Evolutionary conservation across 2,888 invertebrate genomes (phyloP), one percentile per base, ranked within the genome.

Genomic region (Idaea dimidiata): DNA sequence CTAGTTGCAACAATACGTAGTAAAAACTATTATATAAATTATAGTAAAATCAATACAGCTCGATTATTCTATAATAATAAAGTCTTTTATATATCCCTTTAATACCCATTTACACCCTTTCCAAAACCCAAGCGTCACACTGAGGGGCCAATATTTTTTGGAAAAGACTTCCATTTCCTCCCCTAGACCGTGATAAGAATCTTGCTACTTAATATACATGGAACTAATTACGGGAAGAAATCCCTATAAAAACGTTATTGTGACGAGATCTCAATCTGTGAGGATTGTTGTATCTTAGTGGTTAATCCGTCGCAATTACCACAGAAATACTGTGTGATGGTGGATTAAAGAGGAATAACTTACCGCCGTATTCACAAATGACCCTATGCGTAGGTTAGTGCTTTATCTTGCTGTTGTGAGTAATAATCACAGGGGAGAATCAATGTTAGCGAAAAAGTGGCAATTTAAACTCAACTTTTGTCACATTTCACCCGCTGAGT

Each of bases 181-280:
- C 43, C 43, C 43, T 43, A 43, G 43, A 8, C 10, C 8, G 14
- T 43, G 43, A 43, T 43, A 43, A 43, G 43, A 43, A 16, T 53
- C 54, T 57, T 61, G 14, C 54, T 67, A 57, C 61, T 72, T 71
- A 64, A 71, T 74, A 71, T 69, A 70, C 72, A 72, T 70, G 58
- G 66, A 68, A 73, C 71, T 72, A 72, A 74, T 74, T 73, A 65
- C 66, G 58, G 62, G 43, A 58, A 17, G 67, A 63, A 62, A 64
- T 67, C 43, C 43, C 43, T 10, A 43, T 43, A 43, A 43, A 43
- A 43, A 43, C 43, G 43, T 43, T 43, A 43, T 43, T 43, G 43
- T 43, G 14, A 43, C 43, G 10, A 43, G 43, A 43, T 43, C 8
- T 8, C 14, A 10, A 43, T 43, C 43, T 43, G 43, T 43, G 43